Evolutionary conservation across 2,888 invertebrate genomes (phyloP), one percentile per base, ranked within the genome.

Genomic region (Sesia apiformis): DNA sequence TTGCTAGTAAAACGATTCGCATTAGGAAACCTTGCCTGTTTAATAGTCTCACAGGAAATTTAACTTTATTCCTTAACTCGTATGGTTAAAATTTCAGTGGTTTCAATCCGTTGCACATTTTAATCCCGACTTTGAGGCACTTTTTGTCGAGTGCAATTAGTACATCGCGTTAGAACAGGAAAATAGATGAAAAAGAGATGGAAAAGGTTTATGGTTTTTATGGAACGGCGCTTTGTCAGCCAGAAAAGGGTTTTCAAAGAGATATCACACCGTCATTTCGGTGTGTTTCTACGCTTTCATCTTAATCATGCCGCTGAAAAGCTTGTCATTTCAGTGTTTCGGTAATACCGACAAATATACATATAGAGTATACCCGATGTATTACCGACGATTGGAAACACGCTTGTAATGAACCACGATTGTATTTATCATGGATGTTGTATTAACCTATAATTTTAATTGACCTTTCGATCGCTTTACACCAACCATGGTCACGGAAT

Each of bases 201-300:
- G 69, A 70, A 72, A 75, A 74, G 77, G 78, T 81, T 84, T 82
- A 79, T 84, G 78, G 79, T 78, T 84, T 78, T 75, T 78, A 78
- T 81, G 81, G 76, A 76, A 69, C 63, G 59, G 67, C 66, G 66
- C 72, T 71, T 71, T 66, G 70, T 67, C 62, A 54, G 63, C 56
- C 56, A 64, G 57, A 64, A 63, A 64, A 58, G 61, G 53, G 56
- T 53, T 56, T 61, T 59, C 54, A 49, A 49, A 49, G 8, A 5
- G 23, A 23, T 23, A 23, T 23, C 23, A 23, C 23, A 23, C 23
- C 1, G 23, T 23, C 23, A 23, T 23, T 23, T 23, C 23, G 23
- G 23, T 23, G 23, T 23, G 23, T 23, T 23, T 23, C 23, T 23
- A 23, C 23, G 23, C 23, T 23, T 23, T 23, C 2, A 23, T 23